A percentile compares a stretch with the other conserved stretches of the same genome.
These are phyloP conservation scores for Agelaius phoeniceus DNA, from an alignment of 2,113 vertebrate species.

Conservation along the genomic window DNA sequence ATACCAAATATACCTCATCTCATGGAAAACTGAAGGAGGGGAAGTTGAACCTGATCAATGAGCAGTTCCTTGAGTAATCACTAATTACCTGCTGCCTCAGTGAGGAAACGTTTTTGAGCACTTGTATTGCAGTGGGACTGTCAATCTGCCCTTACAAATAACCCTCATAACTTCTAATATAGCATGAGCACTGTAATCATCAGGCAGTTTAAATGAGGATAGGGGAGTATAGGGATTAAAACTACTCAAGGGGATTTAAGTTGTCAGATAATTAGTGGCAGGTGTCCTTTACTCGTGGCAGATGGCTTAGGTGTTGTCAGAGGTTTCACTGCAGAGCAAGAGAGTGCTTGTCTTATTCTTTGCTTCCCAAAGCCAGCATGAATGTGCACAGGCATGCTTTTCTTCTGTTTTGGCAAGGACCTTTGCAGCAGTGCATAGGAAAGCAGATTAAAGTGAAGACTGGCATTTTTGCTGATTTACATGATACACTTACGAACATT, in stretches of 20 bases:
- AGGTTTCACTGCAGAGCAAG: not conserved
- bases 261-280: slow-evolving; percentile 6
- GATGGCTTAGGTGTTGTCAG: not conserved
- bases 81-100: not conserved
- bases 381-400: not conserved
- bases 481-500: not conserved
- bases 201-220: slow-evolving; percentile 4
- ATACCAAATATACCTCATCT: fast-evolving
- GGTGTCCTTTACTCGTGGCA: slow-evolving; percentile 26
- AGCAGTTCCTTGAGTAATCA: not conserved
- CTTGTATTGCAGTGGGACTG: not conserved
- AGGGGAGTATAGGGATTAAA: not conserved
- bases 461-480: not conserved
- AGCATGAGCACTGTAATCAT: not conserved
- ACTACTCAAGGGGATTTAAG: not conserved
- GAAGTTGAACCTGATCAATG: not conserved
- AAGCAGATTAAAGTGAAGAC: not conserved
- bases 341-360: not conserved
- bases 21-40: not conserved
- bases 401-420: not conserved
- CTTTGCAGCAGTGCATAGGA: not conserved
- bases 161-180: not conserved
- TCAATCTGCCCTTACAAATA: not conserved
- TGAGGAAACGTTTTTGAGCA: not conserved
- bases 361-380: not conserved